Evolutionary conservation across 1,140 invertebrate species (phyloP).

Genomic region (Heterodera schachtii): DNA sequence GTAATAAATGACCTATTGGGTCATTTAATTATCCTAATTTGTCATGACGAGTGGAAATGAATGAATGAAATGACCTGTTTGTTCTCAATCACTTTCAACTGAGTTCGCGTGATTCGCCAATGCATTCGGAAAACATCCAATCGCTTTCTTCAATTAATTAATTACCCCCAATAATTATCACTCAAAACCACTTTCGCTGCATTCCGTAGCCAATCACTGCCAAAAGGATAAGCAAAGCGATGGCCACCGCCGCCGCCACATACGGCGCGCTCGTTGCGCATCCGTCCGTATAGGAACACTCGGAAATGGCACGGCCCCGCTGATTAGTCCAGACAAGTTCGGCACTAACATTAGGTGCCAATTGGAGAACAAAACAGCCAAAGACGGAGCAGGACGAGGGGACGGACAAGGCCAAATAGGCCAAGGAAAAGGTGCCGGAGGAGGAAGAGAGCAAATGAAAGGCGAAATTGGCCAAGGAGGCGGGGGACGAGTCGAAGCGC

Average conservation of each 20-base stretch:
- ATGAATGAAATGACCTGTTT: constrained; percentile 39
- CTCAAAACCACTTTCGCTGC: constrained; percentile 40
- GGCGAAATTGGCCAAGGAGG: constrained; percentile 23
- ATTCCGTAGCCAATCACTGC: constrained; percentile 38
- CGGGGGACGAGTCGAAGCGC: constrained; percentile 29
- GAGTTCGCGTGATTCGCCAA: constrained; percentile 43
- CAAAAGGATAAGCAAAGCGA: constrained; percentile 29
- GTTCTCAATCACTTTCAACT: constrained; percentile 54
- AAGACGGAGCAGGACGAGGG: constrained; percentile 18
- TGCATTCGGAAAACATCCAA: constrained; percentile 52
- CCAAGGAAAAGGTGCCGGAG: constrained; percentile 24
- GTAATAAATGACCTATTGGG: not conserved
- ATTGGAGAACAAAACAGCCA: constrained; percentile 26
- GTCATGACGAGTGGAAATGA: no score
- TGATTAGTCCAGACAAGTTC: constrained; percentile 27
- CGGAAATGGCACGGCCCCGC: constrained; percentile 19
- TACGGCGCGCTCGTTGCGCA: constrained; percentile 43
- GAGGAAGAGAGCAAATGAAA: constrained; percentile 23
- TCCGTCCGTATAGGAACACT: constrained; percentile 49
- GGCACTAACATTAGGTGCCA: constrained; percentile 17
- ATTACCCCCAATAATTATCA: not conserved
- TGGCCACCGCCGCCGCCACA: constrained; percentile 24
- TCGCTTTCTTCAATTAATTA: constrained; percentile 43
- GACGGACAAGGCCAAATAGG: constrained; percentile 28
- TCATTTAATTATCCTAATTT: not conserved